Evolutionary conservation across 2,888 invertebrate genomes (phyloP), one percentile per base, ranked within the genome.

Genomic region (Glaucopsyche alexis): DNA sequence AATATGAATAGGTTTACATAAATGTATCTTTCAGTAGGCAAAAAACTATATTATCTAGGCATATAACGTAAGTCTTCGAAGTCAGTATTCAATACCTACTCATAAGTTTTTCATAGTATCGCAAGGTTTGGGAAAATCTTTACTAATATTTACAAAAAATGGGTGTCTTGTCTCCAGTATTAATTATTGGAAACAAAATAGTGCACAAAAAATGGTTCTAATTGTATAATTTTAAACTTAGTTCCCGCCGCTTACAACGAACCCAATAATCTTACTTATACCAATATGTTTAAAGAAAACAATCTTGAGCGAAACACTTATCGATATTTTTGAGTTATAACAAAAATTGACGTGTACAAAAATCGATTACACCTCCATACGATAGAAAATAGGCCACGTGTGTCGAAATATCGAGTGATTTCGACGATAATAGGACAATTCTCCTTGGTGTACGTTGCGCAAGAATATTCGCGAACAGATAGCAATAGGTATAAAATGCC

Each of bases 401-500:
- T 79, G 77, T 79, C 78, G 78, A 79, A 76, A 75, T 78, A 81
- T 79, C 74, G 74, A 75, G 73, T 80, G 80, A 83, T 82, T 79
- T 79, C 80, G 72, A 79, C 75, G 80, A 79, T 75, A 81, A 78
- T 82, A 81, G 79, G 81, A 90, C 84, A 89, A 86, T 91, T 91
- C 87, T 82, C 83, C 84, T 84, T 78, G 79, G 73, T 90, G 93
- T 92, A 91, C 89, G 76, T 91, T 91, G 87, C 87, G 89, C 87
- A 92, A 92, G 81, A 84, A 88, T 91, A 90, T 92, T 93, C 91
- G 92, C 92, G 87, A 91, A 92, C 86, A 88, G 90, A 90, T 91
- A 91, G 87, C 86, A 84, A 84, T 89, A 85, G 83, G 85, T 85
- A 87, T 80, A 79, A 83, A 84, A 80, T 83, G 84, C 90, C 92